Evolutionary conservation across 1,140 invertebrate genomes (phyloP).

Genomic region (Achroia grisella): DNA sequence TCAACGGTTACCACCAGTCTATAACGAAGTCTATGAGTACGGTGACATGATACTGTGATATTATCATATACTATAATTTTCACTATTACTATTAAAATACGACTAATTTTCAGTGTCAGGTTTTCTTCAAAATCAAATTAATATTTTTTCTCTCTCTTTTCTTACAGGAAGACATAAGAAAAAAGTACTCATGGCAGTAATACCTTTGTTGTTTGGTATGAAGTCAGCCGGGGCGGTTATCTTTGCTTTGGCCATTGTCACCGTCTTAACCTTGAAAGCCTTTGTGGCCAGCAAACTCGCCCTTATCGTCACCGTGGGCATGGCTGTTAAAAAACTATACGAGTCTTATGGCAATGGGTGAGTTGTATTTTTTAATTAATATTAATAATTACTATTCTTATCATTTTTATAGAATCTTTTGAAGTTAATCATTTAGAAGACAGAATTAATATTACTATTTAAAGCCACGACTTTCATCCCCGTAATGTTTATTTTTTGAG

Average conservation of each 20-base stretch:
- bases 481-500: too few species aligned
- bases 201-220: constrained; percentile 77
- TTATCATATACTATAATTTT: too few species aligned
- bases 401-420: too few species aligned
- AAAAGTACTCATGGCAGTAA: constrained; percentile 75
- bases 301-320: constrained; percentile 72
- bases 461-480: too few species aligned
- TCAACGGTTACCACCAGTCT: too few species aligned
- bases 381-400: too few species aligned
- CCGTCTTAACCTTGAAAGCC: constrained; percentile 76
- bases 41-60: too few species aligned
- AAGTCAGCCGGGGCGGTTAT: constrained; percentile 76
- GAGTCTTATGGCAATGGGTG: constrained; percentile 64
- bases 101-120: not conserved
- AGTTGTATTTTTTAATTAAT: constrained; percentile 18
- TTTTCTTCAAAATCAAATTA: not conserved
- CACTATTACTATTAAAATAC: too few species aligned
- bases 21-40: too few species aligned
- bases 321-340: constrained; percentile 76
- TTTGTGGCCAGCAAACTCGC: constrained; percentile 77
- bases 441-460: too few species aligned
- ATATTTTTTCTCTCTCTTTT: not conserved
- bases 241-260: constrained; percentile 74
- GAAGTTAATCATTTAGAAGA: too few species aligned
- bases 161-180: constrained; percentile 57